Evolutionary conservation across 2,797 vertebrate genomes (phyloP), one percentile per base, ranked within the genome.

Genomic region (Miichthys miiuy): DNA sequence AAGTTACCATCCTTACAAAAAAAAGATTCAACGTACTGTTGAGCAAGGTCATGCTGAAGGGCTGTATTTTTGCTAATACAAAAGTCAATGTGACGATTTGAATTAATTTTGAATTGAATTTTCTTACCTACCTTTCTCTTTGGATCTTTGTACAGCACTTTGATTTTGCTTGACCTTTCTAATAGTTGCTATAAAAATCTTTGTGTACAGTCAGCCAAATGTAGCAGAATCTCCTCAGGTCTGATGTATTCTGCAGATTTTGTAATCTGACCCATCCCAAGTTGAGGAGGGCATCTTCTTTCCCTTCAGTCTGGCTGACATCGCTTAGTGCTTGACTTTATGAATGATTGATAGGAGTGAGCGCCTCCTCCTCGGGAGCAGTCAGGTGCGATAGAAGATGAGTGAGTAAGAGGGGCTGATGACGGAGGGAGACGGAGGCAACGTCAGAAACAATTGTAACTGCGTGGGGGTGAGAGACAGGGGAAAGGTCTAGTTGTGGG

Each of bases 331-430:
- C 47, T 60, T 65, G 65, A 66, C 67, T 82, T 70, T 84, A 88
- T 89, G 75, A 89, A 89, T 88, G 79, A 87, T 88, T 91, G 75
- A 91, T 88, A 50, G 70, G 75, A 44, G 70, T 18, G 66, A 81
- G 60, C 16, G 5, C 20, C 17, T 46, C 54, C 41, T 64, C 34
- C 42, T 73, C 68, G 62, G 75, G 56, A 64, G 56, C 70, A 63
- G 65, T 48, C 64, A 86, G 63, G 69, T 80, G 48, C 41, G 66
- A 72, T 20, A 57, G 67, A 54, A 23, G 61, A 64, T 34, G 54
- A 79, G 51, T 66, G 63, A 81, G 55, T 60, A 57, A 66, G 72
- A 51, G 3, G 51, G 18, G 48, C 16, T 64, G 67, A 64, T 72
- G 72, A 88, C 42, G 58, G 55, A 68, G 64, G 7, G 30, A 72